A percentile compares a stretch with the other conserved stretches of the same genome.
These are phyloP conservation scores for Falco punctatus DNA, from an alignment of 2,113 vertebrate species.

Conservation along the genomic window DNA sequence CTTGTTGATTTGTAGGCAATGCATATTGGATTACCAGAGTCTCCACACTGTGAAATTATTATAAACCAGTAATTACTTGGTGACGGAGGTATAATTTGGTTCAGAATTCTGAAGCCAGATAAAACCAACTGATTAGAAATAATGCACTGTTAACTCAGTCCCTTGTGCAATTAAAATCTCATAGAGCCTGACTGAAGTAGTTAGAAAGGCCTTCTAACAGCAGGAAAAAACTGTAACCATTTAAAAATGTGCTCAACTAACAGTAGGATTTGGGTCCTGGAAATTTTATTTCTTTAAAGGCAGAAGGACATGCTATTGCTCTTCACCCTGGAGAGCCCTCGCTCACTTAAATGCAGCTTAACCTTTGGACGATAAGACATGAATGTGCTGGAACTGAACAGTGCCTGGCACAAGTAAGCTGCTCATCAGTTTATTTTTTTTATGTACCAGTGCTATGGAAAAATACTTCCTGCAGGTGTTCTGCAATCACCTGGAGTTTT, in stretches of 20 bases:
- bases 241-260: neutral
- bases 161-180: constrained; percentile 25
- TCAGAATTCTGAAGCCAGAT: constrained; percentile 12
- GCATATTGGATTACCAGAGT: constrained; percentile 3
- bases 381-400: neutral
- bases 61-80: constrained; percentile 42
- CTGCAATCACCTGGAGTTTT: constrained; percentile 26
- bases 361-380: neutral
- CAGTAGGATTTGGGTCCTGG: neutral
- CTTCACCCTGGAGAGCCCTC: neutral
- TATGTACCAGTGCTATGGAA: constrained; percentile 14
- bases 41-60: constrained; percentile 58
- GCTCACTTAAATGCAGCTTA: neutral
- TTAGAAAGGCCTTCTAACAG: neutral
- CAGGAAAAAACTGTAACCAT: neutral
- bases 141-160: neutral
- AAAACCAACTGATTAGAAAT: constrained; percentile 43
- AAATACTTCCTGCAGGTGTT: constrained; percentile 37
- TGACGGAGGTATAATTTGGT: constrained; percentile 45
- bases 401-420: neutral
- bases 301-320: neutral
- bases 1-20: constrained; percentile 10
- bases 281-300: neutral
- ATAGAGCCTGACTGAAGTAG: neutral
- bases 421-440: constrained; percentile 4